Evolutionary conservation across 2,888 invertebrate genomes (phyloP).

Genomic region (Zonitis immaculata): DNA sequence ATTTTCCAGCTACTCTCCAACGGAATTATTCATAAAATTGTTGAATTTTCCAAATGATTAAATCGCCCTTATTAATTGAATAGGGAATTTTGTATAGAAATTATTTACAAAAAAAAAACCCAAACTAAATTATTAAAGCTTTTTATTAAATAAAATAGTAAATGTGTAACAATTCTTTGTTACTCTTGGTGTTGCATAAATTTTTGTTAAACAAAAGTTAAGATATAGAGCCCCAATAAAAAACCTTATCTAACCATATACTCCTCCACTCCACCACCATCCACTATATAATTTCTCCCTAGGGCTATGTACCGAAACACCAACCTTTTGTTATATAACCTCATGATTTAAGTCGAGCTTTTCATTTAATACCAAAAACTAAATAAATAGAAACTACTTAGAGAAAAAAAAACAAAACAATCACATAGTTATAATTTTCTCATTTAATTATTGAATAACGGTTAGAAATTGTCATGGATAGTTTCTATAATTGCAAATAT

Average conservation of each 20-base stretch:
- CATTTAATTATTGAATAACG: not conserved
- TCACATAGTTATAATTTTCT: not conserved
- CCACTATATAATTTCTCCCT: conserved; percentile 5
- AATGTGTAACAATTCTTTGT: not conserved
- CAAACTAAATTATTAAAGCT: no score
- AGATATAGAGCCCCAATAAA: not conserved
- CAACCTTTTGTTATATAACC: conserved; percentile 5
- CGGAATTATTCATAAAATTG: no score
- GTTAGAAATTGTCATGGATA: not conserved
- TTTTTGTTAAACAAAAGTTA: conserved; percentile 1
- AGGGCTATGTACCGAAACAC: conserved; percentile 2
- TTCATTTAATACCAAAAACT: not conserved
- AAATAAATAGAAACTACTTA: not conserved
- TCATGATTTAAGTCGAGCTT: conserved; percentile 3
- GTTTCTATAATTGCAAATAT: not conserved
- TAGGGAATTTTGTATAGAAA: no score
- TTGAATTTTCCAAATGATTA: no score
- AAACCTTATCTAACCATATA: not conserved
- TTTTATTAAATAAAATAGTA: no score
- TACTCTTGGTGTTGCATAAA: not conserved
- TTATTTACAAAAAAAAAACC: no score
- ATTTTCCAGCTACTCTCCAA: no score
- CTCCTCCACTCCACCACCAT: not conserved
- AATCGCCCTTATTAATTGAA: no score
- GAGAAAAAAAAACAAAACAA: not conserved